phyloP scores from a whole-genome alignment of 2,888 invertebrate genomes.

The Apamea crenata region DNA sequence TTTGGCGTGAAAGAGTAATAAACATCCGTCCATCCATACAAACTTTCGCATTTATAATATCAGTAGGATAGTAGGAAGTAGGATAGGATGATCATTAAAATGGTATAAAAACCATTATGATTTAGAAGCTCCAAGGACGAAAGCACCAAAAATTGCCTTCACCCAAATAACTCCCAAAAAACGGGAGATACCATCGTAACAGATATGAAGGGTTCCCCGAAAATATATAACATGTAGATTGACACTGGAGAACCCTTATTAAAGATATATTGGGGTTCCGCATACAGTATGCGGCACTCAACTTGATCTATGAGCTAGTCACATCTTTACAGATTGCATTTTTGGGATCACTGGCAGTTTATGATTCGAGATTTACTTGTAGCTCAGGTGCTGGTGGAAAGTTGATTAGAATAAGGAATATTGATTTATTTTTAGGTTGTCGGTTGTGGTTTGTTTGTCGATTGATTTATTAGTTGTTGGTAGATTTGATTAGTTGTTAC shows the following conservation, averaged over 20 bases:
- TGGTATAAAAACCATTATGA: background rate
- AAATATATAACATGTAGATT: slow-evolving; percentile 55
- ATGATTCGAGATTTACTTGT: slow-evolving; percentile 19
- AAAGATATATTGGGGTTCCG: slow-evolving; percentile 65
- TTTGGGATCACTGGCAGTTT: slow-evolving; percentile 40
- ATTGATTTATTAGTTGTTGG: too few species aligned
- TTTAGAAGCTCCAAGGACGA: slow-evolving; percentile 2
- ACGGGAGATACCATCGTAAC: slow-evolving; percentile 21
- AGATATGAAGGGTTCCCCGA: slow-evolving; percentile 53
- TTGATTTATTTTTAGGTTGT: too few species aligned
- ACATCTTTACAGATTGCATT: slow-evolving; percentile 55
- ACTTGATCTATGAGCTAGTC: slow-evolving; percentile 57
- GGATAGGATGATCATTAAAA: too few species aligned
- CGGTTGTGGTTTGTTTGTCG: too few species aligned
- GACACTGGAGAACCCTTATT: slow-evolving; percentile 64
- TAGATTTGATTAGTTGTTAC: too few species aligned
- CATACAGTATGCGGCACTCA: slow-evolving; percentile 46
- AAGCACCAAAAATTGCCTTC: slow-evolving; percentile 18
- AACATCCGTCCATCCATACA: too few species aligned
- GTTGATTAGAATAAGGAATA: background rate
- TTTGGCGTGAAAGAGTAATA: too few species aligned
- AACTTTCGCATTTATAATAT: background rate
- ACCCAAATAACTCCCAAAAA: slow-evolving; percentile 41
- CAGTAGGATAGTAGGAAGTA: too few species aligned
- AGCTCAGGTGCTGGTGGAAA: slow-evolving; percentile 20